Evolutionary conservation across 2,113 vertebrate species (phyloP).

Genomic region (Crocuta crocuta): DNA sequence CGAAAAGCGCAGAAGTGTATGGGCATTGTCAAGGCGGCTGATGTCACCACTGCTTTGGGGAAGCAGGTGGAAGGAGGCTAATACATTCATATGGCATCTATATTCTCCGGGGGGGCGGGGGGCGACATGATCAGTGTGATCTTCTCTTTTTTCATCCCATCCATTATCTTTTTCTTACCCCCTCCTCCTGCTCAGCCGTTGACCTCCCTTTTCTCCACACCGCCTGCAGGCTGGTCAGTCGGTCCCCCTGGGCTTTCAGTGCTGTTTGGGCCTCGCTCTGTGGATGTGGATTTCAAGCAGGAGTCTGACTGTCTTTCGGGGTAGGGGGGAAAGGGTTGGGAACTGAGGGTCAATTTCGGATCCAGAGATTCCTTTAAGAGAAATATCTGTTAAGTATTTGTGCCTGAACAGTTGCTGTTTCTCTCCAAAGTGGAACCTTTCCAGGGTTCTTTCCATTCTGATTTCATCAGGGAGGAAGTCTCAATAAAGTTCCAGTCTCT

Average conservation of each 20-base stretch:
- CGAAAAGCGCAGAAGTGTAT: background rate
- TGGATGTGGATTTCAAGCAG: constrained; percentile 28
- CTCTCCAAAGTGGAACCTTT: constrained; percentile 47
- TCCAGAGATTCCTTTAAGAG: constrained; percentile 31
- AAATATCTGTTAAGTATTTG: background rate
- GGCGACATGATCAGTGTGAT: background rate
- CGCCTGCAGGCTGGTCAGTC: background rate
- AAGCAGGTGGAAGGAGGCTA: background rate
- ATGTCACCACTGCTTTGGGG: background rate
- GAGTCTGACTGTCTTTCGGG: constrained; percentile 35
- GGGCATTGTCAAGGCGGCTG: background rate
- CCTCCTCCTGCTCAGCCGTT: background rate
- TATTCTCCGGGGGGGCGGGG: background rate
- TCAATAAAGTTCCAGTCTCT: constrained; percentile 79
- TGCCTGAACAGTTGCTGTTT: constrained; percentile 38
- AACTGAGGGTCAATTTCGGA: background rate
- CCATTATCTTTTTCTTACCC: background rate
- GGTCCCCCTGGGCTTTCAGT: background rate
- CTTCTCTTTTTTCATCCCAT: background rate
- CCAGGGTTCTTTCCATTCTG: constrained; percentile 42
- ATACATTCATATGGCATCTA: background rate
- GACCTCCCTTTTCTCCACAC: background rate
- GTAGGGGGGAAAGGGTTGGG: background rate
- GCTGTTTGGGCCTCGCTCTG: background rate
- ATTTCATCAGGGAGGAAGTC: constrained; percentile 63